Percentiles rank a stretch among this genome's conserved stretches.
phyloP scores from a whole-genome alignment of 37 sponge, comb jelly and placozoan genomes.

The Geodia barretti region DNA sequence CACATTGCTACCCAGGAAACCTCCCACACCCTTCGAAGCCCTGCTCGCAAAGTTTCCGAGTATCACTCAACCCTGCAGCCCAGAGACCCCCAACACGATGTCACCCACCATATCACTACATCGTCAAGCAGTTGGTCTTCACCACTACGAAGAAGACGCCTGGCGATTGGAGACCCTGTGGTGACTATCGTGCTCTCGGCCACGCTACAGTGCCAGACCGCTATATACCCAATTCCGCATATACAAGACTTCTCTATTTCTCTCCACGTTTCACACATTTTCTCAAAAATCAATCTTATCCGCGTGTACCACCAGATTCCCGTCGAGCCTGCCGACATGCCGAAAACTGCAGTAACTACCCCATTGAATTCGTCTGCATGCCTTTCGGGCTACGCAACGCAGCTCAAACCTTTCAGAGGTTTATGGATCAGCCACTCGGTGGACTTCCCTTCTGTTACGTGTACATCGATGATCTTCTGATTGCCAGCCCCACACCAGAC shows the following conservation, averaged over 20 bases:
- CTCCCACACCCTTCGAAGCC: too few relatives aligned
- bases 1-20: too few relatives aligned
- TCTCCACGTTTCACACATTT: not conserved
- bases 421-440: constrained; percentile 14
- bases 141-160: constrained; percentile 52
- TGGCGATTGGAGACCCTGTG: constrained; percentile 78
- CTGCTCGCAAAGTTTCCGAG: too few relatives aligned
- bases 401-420: constrained; percentile 24
- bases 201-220: not conserved
- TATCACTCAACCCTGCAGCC: too few relatives aligned
- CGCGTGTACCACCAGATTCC: constrained; percentile 34
- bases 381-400: constrained; percentile 28
- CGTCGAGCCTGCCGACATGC: not conserved
- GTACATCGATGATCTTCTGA: constrained; percentile 14
- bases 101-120: too few relatives aligned
- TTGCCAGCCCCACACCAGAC: constrained; percentile 27
- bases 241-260: too few relatives aligned
- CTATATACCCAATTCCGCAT: too few relatives aligned
- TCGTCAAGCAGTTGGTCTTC: constrained; percentile 71
- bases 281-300: constrained; percentile 14
- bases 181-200: constrained; percentile 71
- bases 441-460: not conserved
- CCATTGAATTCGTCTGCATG: not conserved
- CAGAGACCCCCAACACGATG: too few relatives aligned
- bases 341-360: not conserved